phyloP scores from a whole-genome alignment of 2,113 vertebrate genomes.

The Origma solitaria region DNA sequence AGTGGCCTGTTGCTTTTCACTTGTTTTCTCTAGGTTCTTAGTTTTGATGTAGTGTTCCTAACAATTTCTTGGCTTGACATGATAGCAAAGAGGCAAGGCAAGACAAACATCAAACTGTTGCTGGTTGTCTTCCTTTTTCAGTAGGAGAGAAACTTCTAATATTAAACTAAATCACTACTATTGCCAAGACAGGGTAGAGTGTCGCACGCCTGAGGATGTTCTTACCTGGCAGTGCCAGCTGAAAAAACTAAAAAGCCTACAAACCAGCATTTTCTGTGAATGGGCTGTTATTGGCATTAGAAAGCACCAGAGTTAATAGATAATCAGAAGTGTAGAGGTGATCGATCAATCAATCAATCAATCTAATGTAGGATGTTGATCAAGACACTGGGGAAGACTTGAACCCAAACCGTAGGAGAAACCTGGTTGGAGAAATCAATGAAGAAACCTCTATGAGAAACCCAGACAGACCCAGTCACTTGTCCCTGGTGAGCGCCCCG shows the following conservation, averaged over 20 bases:
- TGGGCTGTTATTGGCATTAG: not conserved
- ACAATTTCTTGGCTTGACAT: not conserved
- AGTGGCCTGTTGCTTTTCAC: not conserved
- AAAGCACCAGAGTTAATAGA: not conserved
- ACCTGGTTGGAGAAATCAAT: constrained; percentile 81
- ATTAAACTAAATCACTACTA: not conserved
- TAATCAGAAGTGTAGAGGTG: not conserved
- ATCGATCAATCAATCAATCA: not conserved
- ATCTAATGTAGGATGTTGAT: constrained; percentile 86
- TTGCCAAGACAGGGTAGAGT: not conserved
- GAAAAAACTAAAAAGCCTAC: not conserved
- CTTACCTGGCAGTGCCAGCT: not conserved
- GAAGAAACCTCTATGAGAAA: constrained; percentile 92
- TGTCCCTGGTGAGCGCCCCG: constrained; percentile 86
- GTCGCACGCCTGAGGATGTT: not conserved
- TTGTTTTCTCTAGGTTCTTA: not conserved
- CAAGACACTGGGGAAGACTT: constrained; percentile 95
- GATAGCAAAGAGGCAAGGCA: not conserved
- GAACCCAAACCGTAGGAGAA: constrained; percentile 92
- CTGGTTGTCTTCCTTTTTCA: not conserved
- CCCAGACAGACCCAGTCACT: constrained; percentile 90
- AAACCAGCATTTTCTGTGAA: not conserved
- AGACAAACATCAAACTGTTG: not conserved
- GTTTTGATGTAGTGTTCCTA: not conserved
- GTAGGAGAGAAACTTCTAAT: not conserved